Percentiles rank a stretch among this genome's conserved stretches.
These are phyloP conservation scores for Trachelus stipa DNA, from an alignment of 2,888 invertebrate species.

Conservation along the genomic window DNA sequence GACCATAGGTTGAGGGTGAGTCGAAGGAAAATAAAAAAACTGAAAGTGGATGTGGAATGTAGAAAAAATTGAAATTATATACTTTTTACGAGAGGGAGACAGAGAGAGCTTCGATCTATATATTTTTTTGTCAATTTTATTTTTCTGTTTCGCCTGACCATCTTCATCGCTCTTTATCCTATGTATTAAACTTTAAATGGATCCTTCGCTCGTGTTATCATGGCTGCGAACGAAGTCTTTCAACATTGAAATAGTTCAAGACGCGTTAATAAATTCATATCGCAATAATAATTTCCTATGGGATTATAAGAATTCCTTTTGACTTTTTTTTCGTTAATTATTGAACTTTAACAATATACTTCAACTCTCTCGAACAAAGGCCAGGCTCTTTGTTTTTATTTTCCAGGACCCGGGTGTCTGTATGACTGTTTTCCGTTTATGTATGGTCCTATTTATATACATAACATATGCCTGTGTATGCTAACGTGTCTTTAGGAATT, in stretches of 20 bases:
- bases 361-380: constrained; percentile 40
- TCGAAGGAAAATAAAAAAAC: neutral
- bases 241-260: neutral
- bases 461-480: neutral
- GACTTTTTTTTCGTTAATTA: constrained; percentile 18
- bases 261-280: neutral
- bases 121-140: neutral
- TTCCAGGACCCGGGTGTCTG: neutral
- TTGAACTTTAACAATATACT: constrained; percentile 51
- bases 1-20: neutral
- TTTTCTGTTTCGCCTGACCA: neutral
- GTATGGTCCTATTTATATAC: neutral
- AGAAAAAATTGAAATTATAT: neutral
- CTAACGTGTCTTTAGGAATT: neutral
- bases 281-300: constrained; percentile 15
- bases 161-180: neutral
- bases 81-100: neutral
- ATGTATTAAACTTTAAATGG: neutral
- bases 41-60: neutral
- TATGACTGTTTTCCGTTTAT: neutral
- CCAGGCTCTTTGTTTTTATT: neutral
- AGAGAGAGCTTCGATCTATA: neutral
- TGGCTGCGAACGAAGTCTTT: neutral
- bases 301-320: constrained; percentile 25
- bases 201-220: neutral